phyloP scores from a whole-genome alignment of 2,888 invertebrate genomes.

The Mechanitis mazaeus region DNA sequence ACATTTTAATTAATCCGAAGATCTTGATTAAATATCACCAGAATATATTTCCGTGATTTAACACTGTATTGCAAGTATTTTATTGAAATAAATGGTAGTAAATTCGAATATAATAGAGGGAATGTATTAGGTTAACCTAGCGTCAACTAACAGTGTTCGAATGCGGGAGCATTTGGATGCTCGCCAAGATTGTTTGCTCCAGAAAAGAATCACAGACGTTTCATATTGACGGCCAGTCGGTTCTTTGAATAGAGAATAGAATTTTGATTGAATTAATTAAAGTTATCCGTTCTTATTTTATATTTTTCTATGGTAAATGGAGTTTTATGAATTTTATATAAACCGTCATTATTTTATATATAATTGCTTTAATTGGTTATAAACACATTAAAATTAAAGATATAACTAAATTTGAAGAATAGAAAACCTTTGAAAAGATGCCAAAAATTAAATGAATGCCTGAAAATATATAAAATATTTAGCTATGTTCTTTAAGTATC shows the following conservation, averaged over 20 bases:
- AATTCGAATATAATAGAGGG: slow-evolving; percentile 16
- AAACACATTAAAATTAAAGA: too few relatives aligned
- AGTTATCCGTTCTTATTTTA: slow-evolving; percentile 1
- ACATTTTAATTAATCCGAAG: neutral
- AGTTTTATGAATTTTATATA: too few relatives aligned
- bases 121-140: slow-evolving; percentile 56
- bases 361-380: too few relatives aligned
- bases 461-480: too few relatives aligned
- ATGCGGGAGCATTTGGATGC: slow-evolving; percentile 45
- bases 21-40: neutral
- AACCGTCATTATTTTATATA: too few relatives aligned
- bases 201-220: slow-evolving; percentile 29
- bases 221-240: slow-evolving; percentile 18
- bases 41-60: slow-evolving; percentile 1
- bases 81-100: slow-evolving; percentile 7
- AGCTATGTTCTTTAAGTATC: too few relatives aligned
- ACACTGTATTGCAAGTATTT: slow-evolving; percentile 1
- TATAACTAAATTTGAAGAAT: too few relatives aligned
- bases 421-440: too few relatives aligned
- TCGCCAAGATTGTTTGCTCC: slow-evolving; percentile 34
- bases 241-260: slow-evolving; percentile 4
- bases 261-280: slow-evolving; percentile 7
- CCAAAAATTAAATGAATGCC: too few relatives aligned
- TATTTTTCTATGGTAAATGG: too few relatives aligned
- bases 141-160: slow-evolving; percentile 55